Evolutionary conservation across 2,888 invertebrate species (phyloP), one percentile per base, ranked within the genome.

Genomic region (Amphipyra berbera): DNA sequence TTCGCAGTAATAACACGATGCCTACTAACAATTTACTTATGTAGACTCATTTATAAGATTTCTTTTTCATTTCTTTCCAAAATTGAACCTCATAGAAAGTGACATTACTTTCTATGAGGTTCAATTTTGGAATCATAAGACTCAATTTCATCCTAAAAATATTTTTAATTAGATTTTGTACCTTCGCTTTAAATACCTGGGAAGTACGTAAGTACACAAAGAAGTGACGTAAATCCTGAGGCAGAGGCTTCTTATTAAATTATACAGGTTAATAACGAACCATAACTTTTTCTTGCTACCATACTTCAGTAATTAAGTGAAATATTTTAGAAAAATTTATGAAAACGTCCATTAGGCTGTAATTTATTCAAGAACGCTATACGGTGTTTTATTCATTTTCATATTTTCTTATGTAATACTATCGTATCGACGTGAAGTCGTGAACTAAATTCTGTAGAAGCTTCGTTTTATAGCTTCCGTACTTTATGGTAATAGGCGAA

Each of bases 401-500:
- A 82, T 84, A 87, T 86, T 86, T 83, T 77, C 76, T 42, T 66
- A 68, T 77, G 75, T 79, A 74, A 78, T 75, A 67, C 2, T 37
- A 37, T 30, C 30, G 71, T 84, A 87, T 88, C 83, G 85, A 86
- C 72, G 81, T 79, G 68, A 68, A 82, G 82, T 81, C 80, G 81
- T 81, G 79, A 86, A 85, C 87, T 84, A 86, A 89, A 90, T 90
- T 88, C 85, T 79, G 84, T 84, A 82, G 71, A 66, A 46, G 83
- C 82, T 82, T 76, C 83, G 76, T 81, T 91, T 90, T 91, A 91
- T 88, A 77, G 85, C 88, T 90, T 89, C 89, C 90, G 84, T 87
- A 87, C 83, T 91, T 92, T 91, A 92, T 92, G 91, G 81, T 90
- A 92, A 92, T 91, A 79, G 83, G 77, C 78, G 56, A 63, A 76